These are phyloP conservation scores for Myrmecobius fasciatus DNA, from an alignment of 2,113 vertebrate species.

Conservation along the genomic window DNA sequence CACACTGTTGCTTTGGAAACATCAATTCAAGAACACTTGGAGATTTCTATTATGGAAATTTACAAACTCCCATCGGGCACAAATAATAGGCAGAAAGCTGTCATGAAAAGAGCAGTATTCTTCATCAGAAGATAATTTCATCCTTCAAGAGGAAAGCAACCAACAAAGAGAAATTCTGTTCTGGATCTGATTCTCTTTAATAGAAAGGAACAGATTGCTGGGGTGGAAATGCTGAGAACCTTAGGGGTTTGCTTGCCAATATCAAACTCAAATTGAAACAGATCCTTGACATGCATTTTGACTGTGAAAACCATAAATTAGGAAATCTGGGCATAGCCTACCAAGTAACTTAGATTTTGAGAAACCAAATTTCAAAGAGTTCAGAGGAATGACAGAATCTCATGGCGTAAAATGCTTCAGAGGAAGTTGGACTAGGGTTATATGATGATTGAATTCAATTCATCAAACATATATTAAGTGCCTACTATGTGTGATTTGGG, in stretches of 20 bases:
- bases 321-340: background rate
- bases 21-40: background rate
- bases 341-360: background rate
- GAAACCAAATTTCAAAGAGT: background rate
- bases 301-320: background rate
- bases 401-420: background rate
- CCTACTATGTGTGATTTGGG: background rate
- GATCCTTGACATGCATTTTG: background rate
- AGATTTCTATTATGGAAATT: background rate
- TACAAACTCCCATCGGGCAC: background rate
- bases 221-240: background rate
- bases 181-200: background rate
- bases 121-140: background rate
- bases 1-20: background rate
- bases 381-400: background rate
- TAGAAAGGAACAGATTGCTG: background rate
- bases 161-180: background rate
- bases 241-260: background rate
- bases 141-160: background rate
- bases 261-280: background rate
- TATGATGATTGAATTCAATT: background rate
- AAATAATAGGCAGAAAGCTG: background rate
- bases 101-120: background rate
- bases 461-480: background rate
- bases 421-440: background rate